A percentile compares a stretch with the other conserved stretches of the same genome.
Evolutionary conservation across 1,140 invertebrate genomes (phyloP).

Genomic region (Cydia amplana): DNA sequence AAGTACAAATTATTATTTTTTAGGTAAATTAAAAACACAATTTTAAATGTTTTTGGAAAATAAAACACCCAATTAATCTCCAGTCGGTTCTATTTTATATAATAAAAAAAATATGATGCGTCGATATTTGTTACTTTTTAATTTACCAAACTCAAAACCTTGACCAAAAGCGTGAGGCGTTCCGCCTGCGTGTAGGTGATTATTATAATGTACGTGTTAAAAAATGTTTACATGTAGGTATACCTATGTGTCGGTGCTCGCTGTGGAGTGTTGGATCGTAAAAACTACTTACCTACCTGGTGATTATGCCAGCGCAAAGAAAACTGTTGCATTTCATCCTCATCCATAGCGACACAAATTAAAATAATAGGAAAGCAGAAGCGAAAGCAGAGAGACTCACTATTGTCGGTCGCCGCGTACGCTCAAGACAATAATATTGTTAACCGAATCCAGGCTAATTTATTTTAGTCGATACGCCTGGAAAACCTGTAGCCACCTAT

Average conservation of each 20-base stretch:
- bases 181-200: constrained; percentile 12
- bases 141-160: not conserved
- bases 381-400: constrained; percentile 47
- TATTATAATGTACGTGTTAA: constrained; percentile 27
- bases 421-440: constrained; percentile 76
- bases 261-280: constrained; percentile 47
- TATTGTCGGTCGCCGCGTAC: constrained; percentile 44
- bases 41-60: too few relatives aligned
- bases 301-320: constrained; percentile 91
- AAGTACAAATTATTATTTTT: too few relatives aligned
- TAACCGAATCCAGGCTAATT: constrained; percentile 79
- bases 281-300: constrained; percentile 81
- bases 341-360: constrained; percentile 71
- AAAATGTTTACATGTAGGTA: constrained; percentile 42
- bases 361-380: constrained; percentile 48
- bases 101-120: not conserved
- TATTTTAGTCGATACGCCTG: constrained; percentile 80
- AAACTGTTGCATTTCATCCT: constrained; percentile 85
- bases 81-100: not conserved
- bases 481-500: constrained; percentile 80
- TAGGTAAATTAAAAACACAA: too few relatives aligned
- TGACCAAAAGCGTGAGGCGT: not conserved
- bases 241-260: constrained; percentile 44
- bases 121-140: constrained; percentile 4
- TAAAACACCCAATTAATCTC: not conserved